Evolutionary conservation across 92 coral and sea anemone genomes (phyloP), one percentile per base, ranked within the genome.

Genomic region (Phenganax marumi): DNA sequence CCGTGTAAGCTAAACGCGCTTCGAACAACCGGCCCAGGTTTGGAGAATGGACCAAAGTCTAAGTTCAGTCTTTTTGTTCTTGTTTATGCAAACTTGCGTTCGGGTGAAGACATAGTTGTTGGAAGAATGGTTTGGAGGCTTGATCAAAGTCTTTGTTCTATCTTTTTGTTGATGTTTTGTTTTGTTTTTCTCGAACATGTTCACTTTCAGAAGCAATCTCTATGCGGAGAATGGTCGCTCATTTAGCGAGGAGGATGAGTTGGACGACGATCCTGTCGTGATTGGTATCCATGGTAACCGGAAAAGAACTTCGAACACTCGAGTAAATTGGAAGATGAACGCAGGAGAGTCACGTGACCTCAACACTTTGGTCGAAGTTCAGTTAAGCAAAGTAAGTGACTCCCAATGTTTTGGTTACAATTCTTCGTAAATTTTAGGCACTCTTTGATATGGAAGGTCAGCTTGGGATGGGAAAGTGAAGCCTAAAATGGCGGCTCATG

Each of bases 321-420:
- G 52, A 53, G 25, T 25, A 62, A 75, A 60, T 69, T 89, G 79
- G 88, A 86, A 68, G 61, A 77, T 52, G 52, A 82, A 33, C 22
- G 97, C 92, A 19, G 99, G 99, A 75, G 93, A 76, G 12, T 86
- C 91, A 60, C 88, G 99, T 64, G 91, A 96, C 69, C 84, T 72
- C 8, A 70, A 89, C 61, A 91, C 91, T 22, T 89, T 96, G 26
- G 93, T 96, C 90, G 99, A 96, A 71, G 80, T 96, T 57, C 90
- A 92, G 50, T 83, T 96, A 11, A 96, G 88, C 81, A 96, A 96
- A 95, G 99, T 92, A 57, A 46, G 75, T 33, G 43, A 33, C 43
- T 33, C 43, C 5, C 43, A 0, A 33, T 33, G 43, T 33, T 33
- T 33, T 33, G 43, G 43, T 33, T 33, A 5, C 5, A 33, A 33